phyloP scores from a whole-genome alignment of 2,113 vertebrate species.

The Arothron firmamentum region DNA sequence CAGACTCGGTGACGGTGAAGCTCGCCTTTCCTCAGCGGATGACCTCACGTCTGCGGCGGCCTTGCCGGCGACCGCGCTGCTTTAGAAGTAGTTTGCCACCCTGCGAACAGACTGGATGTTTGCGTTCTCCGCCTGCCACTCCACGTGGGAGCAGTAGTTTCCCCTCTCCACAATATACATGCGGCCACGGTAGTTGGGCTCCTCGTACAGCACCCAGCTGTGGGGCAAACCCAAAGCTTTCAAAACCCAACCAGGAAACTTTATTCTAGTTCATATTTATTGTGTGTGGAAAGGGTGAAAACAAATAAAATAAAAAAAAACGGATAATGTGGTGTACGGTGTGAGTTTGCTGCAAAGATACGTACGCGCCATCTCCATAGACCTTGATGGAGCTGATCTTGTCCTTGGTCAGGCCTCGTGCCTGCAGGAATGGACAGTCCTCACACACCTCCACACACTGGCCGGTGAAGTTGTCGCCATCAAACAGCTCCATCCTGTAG shows the following conservation, averaged over 20 bases:
- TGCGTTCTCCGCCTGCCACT: constrained; percentile 83
- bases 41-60: constrained; percentile 5
- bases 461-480: constrained; percentile 80
- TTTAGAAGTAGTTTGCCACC: constrained; percentile 87
- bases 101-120: constrained; percentile 86
- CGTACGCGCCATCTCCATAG: constrained; percentile 87
- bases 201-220: constrained; percentile 91
- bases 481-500: constrained; percentile 86
- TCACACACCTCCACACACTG: constrained; percentile 85
- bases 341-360: constrained; percentile 24
- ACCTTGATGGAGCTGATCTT: constrained; percentile 85
- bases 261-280: background rate
- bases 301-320: background rate
- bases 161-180: constrained; percentile 90
- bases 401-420: constrained; percentile 81
- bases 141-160: constrained; percentile 76
- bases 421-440: constrained; percentile 86
- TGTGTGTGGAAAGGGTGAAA: background rate
- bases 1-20: constrained; percentile 10
- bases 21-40: background rate
- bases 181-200: constrained; percentile 87
- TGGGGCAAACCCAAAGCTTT: background rate
- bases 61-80: background rate
- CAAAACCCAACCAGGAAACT: background rate
- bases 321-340: too few species aligned